Conservation (phyloP, 1,140 invertebrate genomes). For the Ridgeia piscesae region DNA sequence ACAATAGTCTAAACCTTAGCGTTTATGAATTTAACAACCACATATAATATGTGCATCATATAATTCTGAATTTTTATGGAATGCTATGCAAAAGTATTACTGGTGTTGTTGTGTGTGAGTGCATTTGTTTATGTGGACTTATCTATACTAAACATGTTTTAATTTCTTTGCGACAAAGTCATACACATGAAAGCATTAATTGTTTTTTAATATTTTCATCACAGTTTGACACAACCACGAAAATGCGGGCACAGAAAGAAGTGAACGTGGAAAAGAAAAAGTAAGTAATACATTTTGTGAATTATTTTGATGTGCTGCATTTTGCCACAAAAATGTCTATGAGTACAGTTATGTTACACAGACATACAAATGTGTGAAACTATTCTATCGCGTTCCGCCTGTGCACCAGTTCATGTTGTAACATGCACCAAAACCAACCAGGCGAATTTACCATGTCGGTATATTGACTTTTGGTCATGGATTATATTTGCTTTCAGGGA, state of each 20-base stretch:
- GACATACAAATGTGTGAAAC: no score
- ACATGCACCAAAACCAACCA: not conserved
- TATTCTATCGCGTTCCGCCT: no score
- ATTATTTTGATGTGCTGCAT: not conserved
- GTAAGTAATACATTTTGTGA: constrained; percentile 32
- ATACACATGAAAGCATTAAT: not conserved
- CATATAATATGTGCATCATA: no score
- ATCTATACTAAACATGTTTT: not conserved
- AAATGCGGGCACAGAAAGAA: constrained; percentile 26
- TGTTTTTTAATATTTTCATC: constrained; percentile 25
- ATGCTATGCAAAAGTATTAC: not conserved
- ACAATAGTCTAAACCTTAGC: no score
- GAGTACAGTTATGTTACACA: not conserved
- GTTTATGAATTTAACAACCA: no score
- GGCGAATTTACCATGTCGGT: not conserved
- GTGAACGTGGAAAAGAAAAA: constrained; percentile 32
- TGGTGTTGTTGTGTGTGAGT: not conserved
- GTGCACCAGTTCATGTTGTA: no score
- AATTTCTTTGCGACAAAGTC: not conserved
- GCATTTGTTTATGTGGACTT: no score
- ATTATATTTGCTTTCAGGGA: constrained; percentile 38
- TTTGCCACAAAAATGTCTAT: no score
- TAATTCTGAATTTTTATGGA: not conserved
- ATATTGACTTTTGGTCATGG: not conserved
- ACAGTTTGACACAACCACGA: constrained; percentile 47